phyloP scores from a whole-genome alignment of 2,888 invertebrate species.

The Ariolimax columbianus region DNA sequence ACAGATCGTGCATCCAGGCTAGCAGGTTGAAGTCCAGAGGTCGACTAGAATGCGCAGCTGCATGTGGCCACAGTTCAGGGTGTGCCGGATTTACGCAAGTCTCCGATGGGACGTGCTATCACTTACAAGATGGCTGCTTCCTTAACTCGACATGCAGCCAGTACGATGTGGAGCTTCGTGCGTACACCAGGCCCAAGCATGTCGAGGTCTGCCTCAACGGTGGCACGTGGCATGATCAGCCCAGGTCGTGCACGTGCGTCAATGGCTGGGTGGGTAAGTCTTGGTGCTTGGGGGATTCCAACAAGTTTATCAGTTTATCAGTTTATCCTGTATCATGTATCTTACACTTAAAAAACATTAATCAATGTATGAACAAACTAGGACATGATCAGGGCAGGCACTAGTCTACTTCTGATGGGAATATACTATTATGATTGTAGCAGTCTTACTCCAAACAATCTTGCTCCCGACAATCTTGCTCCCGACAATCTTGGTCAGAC shows the following conservation, averaged over 20 bases:
- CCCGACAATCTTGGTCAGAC: too few relatives aligned
- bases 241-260: not conserved
- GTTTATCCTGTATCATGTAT: too few relatives aligned
- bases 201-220: not conserved
- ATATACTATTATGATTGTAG: too few relatives aligned
- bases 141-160: not conserved
- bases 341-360: too few relatives aligned
- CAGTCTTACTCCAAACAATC: too few relatives aligned
- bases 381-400: too few relatives aligned
- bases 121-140: not conserved
- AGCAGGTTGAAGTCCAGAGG: not conserved
- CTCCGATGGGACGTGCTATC: not conserved
- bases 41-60: not conserved
- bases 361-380: too few relatives aligned
- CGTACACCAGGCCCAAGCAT: not conserved
- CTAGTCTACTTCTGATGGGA: too few relatives aligned
- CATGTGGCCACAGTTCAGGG: not conserved
- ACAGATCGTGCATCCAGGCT: not conserved
- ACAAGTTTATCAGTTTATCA: too few relatives aligned
- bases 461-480: too few relatives aligned
- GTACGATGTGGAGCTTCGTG: not conserved
- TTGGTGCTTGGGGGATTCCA: too few relatives aligned
- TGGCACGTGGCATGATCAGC: not conserved
- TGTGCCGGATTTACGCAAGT: not conserved
- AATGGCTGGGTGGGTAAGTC: slow-evolving; percentile 13